Evolutionary conservation across 35 echinoderm and acorn worm species (phyloP).

Genomic region (Holothuria glaberrima): DNA sequence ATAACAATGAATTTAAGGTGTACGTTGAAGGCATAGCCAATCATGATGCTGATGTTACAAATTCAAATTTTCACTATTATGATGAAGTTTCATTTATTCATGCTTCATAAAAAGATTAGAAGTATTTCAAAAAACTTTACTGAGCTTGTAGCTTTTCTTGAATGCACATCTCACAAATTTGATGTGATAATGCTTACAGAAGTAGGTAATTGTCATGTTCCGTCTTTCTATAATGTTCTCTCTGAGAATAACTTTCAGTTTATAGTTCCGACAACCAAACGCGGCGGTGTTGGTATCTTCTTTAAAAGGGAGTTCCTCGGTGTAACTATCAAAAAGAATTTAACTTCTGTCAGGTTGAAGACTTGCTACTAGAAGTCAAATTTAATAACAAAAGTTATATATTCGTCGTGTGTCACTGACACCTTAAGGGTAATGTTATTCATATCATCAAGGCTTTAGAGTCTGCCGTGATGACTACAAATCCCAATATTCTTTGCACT

Average conservation of each 20-base stretch:
- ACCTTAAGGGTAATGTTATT: slow-evolving; percentile 14
- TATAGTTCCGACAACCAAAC: background rate
- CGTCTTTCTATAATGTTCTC: background rate
- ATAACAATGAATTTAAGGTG: background rate
- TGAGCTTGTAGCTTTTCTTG: slow-evolving; percentile 7
- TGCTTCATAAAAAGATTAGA: no score
- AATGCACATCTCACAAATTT: slow-evolving; percentile 15
- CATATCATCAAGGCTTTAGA: slow-evolving; percentile 10
- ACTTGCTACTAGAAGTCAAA: background rate
- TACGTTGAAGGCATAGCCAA: slow-evolving; percentile 14
- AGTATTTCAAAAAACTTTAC: background rate
- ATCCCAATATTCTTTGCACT: slow-evolving; percentile 4
- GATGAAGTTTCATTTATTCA: slow-evolving; percentile 17
- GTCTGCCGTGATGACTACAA: background rate
- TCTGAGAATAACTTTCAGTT: slow-evolving; percentile 2
- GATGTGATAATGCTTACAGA: slow-evolving; percentile 21
- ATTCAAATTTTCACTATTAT: slow-evolving; percentile 16
- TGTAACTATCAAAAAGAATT: background rate
- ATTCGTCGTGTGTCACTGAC: background rate
- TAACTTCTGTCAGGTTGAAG: background rate
- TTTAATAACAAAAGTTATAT: background rate
- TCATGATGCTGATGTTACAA: background rate
- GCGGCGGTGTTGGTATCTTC: slow-evolving; percentile 13
- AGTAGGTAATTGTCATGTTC: no score
- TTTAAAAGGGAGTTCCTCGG: background rate